Conservation (phyloP, 2,113 vertebrate genomes). For the Gadus macrocephalus region DNA sequence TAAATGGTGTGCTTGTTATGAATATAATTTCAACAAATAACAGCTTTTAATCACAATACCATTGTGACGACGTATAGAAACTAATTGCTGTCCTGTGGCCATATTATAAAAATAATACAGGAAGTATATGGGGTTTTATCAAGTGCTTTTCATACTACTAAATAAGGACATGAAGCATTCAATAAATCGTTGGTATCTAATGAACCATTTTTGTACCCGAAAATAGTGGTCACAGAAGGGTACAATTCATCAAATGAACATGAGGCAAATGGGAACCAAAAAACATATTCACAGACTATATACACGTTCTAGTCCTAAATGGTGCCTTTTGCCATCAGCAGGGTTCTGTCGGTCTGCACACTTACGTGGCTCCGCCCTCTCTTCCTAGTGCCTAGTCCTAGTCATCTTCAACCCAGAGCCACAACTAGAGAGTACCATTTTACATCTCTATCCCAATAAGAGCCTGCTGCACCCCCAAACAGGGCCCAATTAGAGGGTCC, state of each 20-base stretch:
- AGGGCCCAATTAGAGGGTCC: not conserved
- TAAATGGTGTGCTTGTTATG: too few relatives aligned
- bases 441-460: not conserved
- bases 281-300: too few relatives aligned
- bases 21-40: too few relatives aligned
- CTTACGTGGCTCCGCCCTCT: too few relatives aligned
- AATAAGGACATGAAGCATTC: not conserved
- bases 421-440: constrained; percentile 12
- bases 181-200: not conserved
- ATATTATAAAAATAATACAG: constrained; percentile 8
- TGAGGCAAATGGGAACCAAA: not conserved
- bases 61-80: constrained; percentile 14
- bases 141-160: not conserved
- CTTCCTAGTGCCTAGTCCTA: too few relatives aligned
- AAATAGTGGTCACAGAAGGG: not conserved
- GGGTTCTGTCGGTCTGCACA: too few relatives aligned
- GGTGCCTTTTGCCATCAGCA: too few relatives aligned
- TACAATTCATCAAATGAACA: not conserved
- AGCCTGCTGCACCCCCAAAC: not conserved
- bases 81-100: constrained; percentile 20
- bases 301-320: too few relatives aligned
- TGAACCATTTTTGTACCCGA: not conserved
- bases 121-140: constrained; percentile 3
- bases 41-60: constrained; percentile 13
- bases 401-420: too few relatives aligned